phyloP scores from a whole-genome alignment of 2,797 vertebrate species.

The Todus mexicanus region DNA sequence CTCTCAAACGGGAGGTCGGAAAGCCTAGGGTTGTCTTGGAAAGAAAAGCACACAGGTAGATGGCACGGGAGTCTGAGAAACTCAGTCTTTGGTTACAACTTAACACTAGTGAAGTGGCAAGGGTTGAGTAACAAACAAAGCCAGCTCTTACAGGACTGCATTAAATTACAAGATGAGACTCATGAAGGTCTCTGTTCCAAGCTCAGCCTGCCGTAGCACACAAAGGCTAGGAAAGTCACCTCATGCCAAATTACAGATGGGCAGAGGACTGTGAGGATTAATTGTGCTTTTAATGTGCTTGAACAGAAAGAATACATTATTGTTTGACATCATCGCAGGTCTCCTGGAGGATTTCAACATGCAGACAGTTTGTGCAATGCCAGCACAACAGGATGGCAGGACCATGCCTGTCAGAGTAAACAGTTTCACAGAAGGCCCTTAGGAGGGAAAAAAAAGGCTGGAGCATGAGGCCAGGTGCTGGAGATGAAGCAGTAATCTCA shows the following conservation, averaged over 20 bases:
- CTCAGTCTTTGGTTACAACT: not conserved
- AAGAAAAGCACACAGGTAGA: not conserved
- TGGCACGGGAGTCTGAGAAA: not conserved
- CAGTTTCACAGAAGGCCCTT: not conserved
- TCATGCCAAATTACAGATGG: not conserved
- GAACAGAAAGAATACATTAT: conserved; percentile 34
- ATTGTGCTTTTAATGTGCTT: conserved; percentile 17
- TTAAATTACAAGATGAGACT: not conserved
- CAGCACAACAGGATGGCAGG: not conserved
- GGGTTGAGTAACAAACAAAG: not conserved
- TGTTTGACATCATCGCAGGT: not conserved
- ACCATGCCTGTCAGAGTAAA: not conserved
- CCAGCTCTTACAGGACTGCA: not conserved
- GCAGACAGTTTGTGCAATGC: not conserved
- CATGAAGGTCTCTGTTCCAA: not conserved
- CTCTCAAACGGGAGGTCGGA: not conserved
- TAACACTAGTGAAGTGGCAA: not conserved
- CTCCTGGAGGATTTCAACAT: conserved; percentile 4
- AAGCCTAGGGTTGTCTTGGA: not conserved
- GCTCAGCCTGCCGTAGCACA: not conserved
- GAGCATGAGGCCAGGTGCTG: not conserved
- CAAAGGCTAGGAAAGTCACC: not conserved
- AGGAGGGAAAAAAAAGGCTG: not conserved
- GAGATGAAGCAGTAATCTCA: not conserved
- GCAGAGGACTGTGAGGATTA: not conserved